These are phyloP conservation scores for Stegostoma tigrinum DNA, from an alignment of 2,113 vertebrate genomes.

Conservation along the genomic window DNA sequence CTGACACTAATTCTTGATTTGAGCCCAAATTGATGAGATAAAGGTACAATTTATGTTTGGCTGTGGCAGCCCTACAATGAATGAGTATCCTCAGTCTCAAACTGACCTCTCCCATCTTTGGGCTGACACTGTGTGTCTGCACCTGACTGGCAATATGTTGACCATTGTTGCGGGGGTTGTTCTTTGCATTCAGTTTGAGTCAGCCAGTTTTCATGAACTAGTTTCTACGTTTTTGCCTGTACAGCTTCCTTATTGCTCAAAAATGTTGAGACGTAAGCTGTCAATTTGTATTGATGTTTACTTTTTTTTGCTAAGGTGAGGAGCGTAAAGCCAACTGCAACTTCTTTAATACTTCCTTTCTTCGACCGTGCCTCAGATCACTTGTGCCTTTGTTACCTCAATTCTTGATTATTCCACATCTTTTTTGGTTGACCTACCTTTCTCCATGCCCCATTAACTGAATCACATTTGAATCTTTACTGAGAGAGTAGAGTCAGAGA, in stretches of 20 bases:
- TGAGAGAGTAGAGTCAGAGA: neutral
- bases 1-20: neutral
- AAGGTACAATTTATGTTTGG: neutral
- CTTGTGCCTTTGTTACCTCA: neutral
- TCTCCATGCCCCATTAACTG: neutral
- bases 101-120: neutral
- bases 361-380: neutral
- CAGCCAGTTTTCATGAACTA: neutral
- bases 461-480: neutral
- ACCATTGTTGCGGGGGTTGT: neutral
- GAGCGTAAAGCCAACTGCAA: too few species aligned
- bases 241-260: neutral
- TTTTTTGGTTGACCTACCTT: neutral
- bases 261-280: neutral
- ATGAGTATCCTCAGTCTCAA: neutral
- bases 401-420: neutral
- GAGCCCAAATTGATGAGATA: neutral
- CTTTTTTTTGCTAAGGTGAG: neutral
- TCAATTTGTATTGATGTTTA: neutral
- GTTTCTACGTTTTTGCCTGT: neutral
- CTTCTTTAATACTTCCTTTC: neutral
- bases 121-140: neutral
- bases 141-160: neutral
- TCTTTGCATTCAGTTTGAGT: too few species aligned
- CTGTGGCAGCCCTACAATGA: neutral